Base-by-base conservation (phyloP, 2,797 vertebrate species). In the Okamejei kenojei region DNA sequence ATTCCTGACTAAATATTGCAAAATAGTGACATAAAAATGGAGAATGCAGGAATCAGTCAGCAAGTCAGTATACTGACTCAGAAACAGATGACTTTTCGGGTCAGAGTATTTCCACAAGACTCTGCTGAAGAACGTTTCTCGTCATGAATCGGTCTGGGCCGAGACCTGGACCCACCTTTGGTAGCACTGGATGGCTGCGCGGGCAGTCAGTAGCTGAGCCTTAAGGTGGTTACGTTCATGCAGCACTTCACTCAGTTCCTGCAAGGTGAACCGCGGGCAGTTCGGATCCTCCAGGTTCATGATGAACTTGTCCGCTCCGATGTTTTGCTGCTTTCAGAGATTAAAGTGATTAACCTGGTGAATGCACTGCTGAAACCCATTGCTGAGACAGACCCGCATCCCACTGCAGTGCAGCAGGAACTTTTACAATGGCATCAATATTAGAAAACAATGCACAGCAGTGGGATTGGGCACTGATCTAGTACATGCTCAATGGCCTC, bases 201-300 rank as follows among this genome's bases (percentile, higher is more conserved):
- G 98, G 0, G 95, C 96, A 93, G 99, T 94, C 93, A 99, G 96
- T 74, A 99, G 96, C 95, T 99, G 98, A 1, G 98, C 97, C 95
- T 99, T 99, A 93, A 99, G 96, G 93, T 97, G 97, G 96, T 99
- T 99, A 90, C 98, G 97, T 94, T 99, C 99, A 94, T 99, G 98
- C 32, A 99, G 93, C 1, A 99, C 99, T 5, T 99, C 99, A 94
- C 97, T 97, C 94, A 99, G 96, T 95, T 99, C 99, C 95, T 99
- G 97, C 94, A 99, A 96, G 0, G 99, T 99, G 96, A 99, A 99
- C n/a, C 98, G 97, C 0, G 99, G 99, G 29, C 98, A 97, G 94
- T 98, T 97, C 17, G 98, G 98, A 88, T 99, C 98, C 0, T 96
- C 96, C 94, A 99, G 96, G 95, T 99, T 98, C 17, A 99, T 96